Evolutionary conservation across 2,113 vertebrate species (phyloP), one percentile per base, ranked within the genome.

Genomic region (Camelus bactrianus): DNA sequence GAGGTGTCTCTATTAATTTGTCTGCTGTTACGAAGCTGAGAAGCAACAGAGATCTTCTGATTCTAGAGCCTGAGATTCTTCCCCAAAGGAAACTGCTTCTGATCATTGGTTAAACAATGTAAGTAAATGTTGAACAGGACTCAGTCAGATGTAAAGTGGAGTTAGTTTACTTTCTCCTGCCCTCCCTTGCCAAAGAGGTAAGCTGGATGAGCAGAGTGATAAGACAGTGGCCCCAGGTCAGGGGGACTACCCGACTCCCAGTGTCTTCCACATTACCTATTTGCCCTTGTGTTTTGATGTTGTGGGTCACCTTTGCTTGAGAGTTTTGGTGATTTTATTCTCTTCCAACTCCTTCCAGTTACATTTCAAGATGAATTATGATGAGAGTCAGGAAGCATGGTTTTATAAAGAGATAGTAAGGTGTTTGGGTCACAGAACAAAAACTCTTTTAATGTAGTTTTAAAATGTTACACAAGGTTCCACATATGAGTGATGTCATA

Each of bases 231-330:
- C 19, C 77, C 5, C 11, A 4, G 54, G 12, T 80, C 38, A 65
- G 35, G 35, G 64, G 5, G 0, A 67, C 30, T 70, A 11, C 0
- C 22, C 38, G 12, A 58, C 2, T 38, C 7, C 7, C 7, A 62
- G 4, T 10, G n/a, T 60, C 1, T 6, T 2, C 15, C 7, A 38
- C 2, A 17, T 65, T 14, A 28, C 0, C 8, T 62, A 8, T 15
- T 52, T 75, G 5, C 38, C 42, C 13, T 62, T 81, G 10, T 13
- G 11, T 52, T 93, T 92, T 64, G 52, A 50, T 26, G 0, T 11
- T 69, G 9, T 42, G 64, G 28, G 58, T 30, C 24, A 75, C 32
- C 7, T 1, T 46, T 73, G 32, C 13, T 50, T 70, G 72, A 85
- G 22, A 67, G 6, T 48, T 80, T 95, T 38, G 15, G 8, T 50